Conservation (phyloP, 2,888 invertebrate species). For the Pachycephus smyrnensis region DNA sequence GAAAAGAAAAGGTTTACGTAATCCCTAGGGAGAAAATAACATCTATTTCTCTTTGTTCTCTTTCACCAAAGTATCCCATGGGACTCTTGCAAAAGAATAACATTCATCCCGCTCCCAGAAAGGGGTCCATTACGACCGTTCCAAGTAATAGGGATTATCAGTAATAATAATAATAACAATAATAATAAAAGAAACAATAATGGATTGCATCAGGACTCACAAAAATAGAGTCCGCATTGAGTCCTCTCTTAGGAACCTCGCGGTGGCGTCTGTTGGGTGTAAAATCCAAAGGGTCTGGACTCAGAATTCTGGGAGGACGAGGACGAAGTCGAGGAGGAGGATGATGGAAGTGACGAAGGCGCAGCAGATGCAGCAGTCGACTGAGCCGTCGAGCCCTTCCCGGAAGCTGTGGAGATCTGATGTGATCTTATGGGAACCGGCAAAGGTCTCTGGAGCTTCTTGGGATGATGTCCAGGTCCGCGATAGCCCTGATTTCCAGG, state of each 20-base stretch:
- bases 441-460: constrained; percentile 54
- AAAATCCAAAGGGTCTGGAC: constrained; percentile 60
- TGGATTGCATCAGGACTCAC: no score
- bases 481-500: constrained; percentile 76
- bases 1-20: no score
- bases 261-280: constrained; percentile 52
- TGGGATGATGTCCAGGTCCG: constrained; percentile 61
- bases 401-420: constrained; percentile 36
- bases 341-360: constrained; percentile 32
- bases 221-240: no score
- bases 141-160: no score
- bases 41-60: no score
- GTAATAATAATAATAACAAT: no score
- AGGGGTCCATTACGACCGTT: no score
- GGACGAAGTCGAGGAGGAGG: constrained; percentile 33
- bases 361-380: constrained; percentile 2
- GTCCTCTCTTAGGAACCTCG: constrained; percentile 15
- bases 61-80: no score
- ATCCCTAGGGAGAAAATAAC: no score
- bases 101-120: no score
- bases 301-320: constrained; percentile 11
- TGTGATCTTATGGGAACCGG: constrained; percentile 62
- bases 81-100: no score
- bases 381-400: not conserved
- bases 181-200: no score